phyloP scores from a whole-genome alignment of 1,140 invertebrate genomes.

The Popillia japonica region DNA sequence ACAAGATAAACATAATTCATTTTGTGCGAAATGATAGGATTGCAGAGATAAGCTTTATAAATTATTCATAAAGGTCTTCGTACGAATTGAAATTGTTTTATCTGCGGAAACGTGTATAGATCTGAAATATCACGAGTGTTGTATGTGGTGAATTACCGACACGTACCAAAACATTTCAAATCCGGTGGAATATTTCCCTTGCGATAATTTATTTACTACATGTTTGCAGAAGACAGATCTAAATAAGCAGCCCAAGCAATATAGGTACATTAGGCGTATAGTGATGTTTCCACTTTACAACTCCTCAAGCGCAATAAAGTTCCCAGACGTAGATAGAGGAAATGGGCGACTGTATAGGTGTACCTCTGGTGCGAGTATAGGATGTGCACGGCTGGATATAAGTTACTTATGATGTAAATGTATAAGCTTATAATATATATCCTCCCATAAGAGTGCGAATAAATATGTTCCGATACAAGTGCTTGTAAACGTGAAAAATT shows the following conservation, averaged over 20 bases:
- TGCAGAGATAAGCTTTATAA: background rate
- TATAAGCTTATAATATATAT: background rate
- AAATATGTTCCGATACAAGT: no score
- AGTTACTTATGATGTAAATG: background rate
- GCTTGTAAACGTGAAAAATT: no score
- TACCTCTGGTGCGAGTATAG: background rate
- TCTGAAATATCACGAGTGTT: background rate
- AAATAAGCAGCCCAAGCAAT: background rate
- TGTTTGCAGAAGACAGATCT: constrained; percentile 20
- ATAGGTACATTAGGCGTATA: constrained; percentile 19
- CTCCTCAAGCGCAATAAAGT: constrained; percentile 26
- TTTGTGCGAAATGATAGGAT: background rate
- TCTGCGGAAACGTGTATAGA: background rate
- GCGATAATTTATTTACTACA: constrained; percentile 2
- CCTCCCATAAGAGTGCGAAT: no score
- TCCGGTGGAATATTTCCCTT: background rate
- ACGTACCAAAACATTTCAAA: constrained; percentile 6
- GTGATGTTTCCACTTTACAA: constrained; percentile 35
- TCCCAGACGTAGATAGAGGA: background rate
- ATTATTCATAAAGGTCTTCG: background rate
- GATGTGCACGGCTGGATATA: background rate
- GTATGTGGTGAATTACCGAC: background rate
- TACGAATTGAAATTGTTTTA: background rate
- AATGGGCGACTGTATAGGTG: background rate
- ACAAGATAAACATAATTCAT: background rate